These are phyloP conservation scores for Cerceris ruficornis DNA, from an alignment of 2,888 invertebrate species.

Conservation along the genomic window DNA sequence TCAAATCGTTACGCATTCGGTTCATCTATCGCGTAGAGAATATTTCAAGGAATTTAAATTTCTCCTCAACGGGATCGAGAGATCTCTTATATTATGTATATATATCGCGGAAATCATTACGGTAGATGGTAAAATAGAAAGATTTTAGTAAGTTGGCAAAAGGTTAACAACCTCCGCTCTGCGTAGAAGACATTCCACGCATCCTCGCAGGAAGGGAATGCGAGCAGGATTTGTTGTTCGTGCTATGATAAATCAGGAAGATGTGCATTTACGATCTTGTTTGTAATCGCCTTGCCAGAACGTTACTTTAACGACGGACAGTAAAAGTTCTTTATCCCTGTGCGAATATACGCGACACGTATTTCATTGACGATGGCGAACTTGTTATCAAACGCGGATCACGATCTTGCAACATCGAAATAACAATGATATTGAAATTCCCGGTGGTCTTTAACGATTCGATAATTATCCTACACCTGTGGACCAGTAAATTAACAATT, in stretches of 20 bases:
- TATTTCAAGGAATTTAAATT: no score
- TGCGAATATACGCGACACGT: neutral
- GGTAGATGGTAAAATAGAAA: neutral
- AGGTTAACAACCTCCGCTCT: slow-evolving; percentile 57
- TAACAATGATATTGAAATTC: no score
- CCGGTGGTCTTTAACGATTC: no score
- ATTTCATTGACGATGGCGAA: no score
- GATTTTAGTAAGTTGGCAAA: slow-evolving; percentile 41
- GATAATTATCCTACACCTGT: no score
- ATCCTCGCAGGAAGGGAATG: slow-evolving; percentile 57
- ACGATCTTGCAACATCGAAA: no score
- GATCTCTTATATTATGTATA: neutral
- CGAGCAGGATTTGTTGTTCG: slow-evolving; percentile 60
- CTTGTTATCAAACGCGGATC: no score
- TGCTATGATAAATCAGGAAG: slow-evolving; percentile 56
- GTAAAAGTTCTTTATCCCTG: slow-evolving; percentile 49
- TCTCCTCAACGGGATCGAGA: neutral
- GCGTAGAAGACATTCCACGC: slow-evolving; percentile 50
- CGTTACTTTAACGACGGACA: slow-evolving; percentile 54
- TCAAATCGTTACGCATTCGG: no score
- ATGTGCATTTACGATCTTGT: slow-evolving; percentile 53
- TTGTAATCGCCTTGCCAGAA: slow-evolving; percentile 41
- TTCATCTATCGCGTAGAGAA: no score
- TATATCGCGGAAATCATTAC: neutral
- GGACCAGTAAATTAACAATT: no score